Evolutionary conservation across 2,888 invertebrate genomes (phyloP).

Genomic region (Caenorhabditis sp.): DNA sequence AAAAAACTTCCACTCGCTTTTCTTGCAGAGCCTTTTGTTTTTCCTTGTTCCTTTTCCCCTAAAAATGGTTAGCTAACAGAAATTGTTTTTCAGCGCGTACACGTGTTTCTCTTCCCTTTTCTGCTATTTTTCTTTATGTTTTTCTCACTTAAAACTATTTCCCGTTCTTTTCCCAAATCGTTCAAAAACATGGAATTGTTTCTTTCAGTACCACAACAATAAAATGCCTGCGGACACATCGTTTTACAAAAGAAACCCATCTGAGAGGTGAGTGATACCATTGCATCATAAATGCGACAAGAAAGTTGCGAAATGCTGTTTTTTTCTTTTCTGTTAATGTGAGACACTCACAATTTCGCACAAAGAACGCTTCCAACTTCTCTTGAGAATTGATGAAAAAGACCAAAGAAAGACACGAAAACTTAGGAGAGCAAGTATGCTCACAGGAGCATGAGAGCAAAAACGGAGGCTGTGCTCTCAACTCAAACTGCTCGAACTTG

Average conservation of each 20-base stretch:
- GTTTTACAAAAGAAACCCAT: constrained; percentile 60
- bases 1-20: constrained; percentile 11
- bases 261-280: constrained; percentile 46
- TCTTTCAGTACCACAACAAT: constrained; percentile 11
- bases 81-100: constrained; percentile 35
- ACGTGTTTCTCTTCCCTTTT: constrained; percentile 23
- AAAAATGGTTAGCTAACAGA: constrained; percentile 7
- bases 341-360: not conserved
- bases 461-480: constrained; percentile 40
- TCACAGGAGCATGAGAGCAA: constrained; percentile 51
- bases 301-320: constrained; percentile 16
- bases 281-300: not conserved
- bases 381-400: constrained; percentile 48
- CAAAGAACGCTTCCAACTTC: constrained; percentile 30
- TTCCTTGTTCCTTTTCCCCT: constrained; percentile 10
- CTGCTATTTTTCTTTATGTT: not conserved
- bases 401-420: constrained; percentile 23
- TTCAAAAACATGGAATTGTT: too few relatives aligned
- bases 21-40: constrained; percentile 7
- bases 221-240: constrained; percentile 36
- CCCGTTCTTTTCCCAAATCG: not conserved
- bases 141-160: not conserved
- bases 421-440: constrained; percentile 45
- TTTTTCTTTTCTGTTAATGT: not conserved
- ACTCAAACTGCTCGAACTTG: constrained; percentile 47